Conservation (phyloP, 2,888 invertebrate species). For the Hedychridium roseum region DNA sequence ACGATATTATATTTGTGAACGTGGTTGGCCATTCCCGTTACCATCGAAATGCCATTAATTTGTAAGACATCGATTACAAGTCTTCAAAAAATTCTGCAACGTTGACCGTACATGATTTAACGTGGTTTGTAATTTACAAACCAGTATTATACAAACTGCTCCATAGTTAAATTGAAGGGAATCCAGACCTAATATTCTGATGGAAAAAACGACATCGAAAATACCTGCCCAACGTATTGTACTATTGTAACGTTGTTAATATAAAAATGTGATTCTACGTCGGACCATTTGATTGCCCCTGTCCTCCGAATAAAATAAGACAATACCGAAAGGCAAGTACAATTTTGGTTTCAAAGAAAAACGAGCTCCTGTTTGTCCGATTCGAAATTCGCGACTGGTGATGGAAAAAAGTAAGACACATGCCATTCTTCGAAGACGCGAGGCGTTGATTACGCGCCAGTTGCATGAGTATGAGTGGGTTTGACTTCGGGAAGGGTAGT, state of each 20-base stretch:
- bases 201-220: constrained; percentile 18
- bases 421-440: too few species aligned
- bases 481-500: constrained; percentile 23
- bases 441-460: constrained; percentile 27
- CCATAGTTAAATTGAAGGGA: too few species aligned
- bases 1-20: too few species aligned
- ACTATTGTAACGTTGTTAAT: constrained; percentile 39
- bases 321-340: not conserved
- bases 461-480: constrained; percentile 35
- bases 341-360: constrained; percentile 11
- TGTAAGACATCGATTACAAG: too few species aligned
- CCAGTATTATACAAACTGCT: too few species aligned
- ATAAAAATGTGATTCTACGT: constrained; percentile 32
- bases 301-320: not conserved
- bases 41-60: too few species aligned
- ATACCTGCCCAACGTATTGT: constrained; percentile 29
- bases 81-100: too few species aligned
- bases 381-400: not conserved
- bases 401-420: constrained; percentile 5
- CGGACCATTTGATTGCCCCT: constrained; percentile 1
- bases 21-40: too few species aligned
- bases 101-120: too few species aligned
- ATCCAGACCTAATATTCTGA: too few species aligned
- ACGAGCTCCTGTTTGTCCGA: constrained; percentile 13
- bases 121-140: too few species aligned